A percentile compares a stretch with the other conserved stretches of the same genome.
These are phyloP conservation scores for Pollachius pollachius DNA, from an alignment of 2,113 vertebrate species.

Conservation along the genomic window DNA sequence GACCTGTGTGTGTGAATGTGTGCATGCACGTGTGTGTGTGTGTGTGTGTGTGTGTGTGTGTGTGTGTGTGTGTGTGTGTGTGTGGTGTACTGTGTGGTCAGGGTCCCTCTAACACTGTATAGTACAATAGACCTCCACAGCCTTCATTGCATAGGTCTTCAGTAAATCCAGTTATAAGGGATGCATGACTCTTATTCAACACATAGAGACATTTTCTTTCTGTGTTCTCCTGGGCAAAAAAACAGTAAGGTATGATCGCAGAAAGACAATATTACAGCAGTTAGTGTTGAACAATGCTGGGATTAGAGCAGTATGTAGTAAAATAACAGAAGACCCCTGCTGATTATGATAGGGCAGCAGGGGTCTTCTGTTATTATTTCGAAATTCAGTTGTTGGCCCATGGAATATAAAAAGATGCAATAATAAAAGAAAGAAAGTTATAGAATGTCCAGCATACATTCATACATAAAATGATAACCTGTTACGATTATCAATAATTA, in stretches of 20 bases:
- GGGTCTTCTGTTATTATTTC: no score
- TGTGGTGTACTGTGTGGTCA: conserved; percentile 34
- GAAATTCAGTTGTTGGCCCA: neutral
- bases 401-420: no score
- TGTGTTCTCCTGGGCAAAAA: conserved; percentile 3
- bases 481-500: no score
- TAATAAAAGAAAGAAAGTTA: no score
- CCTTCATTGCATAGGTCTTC: neutral
- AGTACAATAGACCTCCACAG: conserved; percentile 31
- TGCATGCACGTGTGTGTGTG: no score
- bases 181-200: neutral
- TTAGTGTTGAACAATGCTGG: neutral
- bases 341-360: no score
- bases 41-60: neutral
- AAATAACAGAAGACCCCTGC: neutral
- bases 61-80: neutral
- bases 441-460: no score
- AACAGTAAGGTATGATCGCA: neutral
- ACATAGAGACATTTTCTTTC: conserved; percentile 17
- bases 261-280: no score
- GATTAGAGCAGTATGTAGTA: neutral
- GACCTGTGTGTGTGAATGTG: neutral
- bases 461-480: no score
- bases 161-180: conserved; percentile 9
- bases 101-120: conserved; percentile 6